Base-by-base conservation (phyloP, 2,797 vertebrate species). In the Buphagus erythrorhynchus region DNA sequence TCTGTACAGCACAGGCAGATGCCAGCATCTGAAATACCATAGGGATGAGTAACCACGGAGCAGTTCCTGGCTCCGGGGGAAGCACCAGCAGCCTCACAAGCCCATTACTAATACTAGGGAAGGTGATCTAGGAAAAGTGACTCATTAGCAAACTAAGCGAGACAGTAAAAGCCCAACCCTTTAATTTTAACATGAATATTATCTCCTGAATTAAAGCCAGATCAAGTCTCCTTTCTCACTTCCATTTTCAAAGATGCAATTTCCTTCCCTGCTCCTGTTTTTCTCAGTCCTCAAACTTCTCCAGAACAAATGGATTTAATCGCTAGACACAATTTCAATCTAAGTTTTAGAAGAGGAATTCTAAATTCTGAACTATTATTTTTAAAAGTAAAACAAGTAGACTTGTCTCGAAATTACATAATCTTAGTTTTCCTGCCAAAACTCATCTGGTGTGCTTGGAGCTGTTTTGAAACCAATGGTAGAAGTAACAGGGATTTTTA, bases 41-140 rank as follows among this genome's bases (percentile, higher is more conserved):
- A 71, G 45, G 66, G 51, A 65, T 36, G 40, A 93, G 72, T 26
- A 91, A 84, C 26, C 36, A 59, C 5, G 0, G 9, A 85, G 45
- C 0, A 0, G 24, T 19, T 93, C 57, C 36, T 58, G 35, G 28
- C 61, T 57, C 54, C 0, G 0, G 20, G 54, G 46, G 33, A 82
- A 90, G 58, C 38, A 68, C 16, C 10, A 19, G 42, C 51, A 71
- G 71, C 40, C 46, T 95, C 81, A 88, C 58, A 86, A 57, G 42
- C 45, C 33, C 19, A 17, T 65, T 58, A 61, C 29, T 84, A 92
- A 74, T 20, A 65, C 43, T 65, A 68, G n/a, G 73, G n/a, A 83
- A 74, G 54, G 26, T 5, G 10, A 77, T 80, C 46, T 68, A 84
- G 49, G 62, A 91, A 84, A 89, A 81, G 55, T 51, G 62, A 85